Evolutionary conservation across 2,888 invertebrate genomes (phyloP).

Genomic region (Oscheius sp.): DNA sequence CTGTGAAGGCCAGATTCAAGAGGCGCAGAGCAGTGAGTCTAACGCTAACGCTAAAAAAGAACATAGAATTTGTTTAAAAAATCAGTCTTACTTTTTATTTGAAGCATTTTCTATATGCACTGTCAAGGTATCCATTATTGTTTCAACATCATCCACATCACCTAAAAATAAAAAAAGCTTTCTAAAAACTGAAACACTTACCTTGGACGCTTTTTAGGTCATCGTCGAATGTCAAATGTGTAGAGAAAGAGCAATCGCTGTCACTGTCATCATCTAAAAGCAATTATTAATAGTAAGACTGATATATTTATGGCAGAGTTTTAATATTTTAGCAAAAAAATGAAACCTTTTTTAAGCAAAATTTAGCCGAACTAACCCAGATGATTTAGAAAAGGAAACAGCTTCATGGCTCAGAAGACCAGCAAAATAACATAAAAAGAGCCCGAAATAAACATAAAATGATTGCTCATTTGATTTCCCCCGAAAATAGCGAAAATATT

Average conservation of each 20-base stretch:
- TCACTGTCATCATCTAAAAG: slow-evolving; percentile 44
- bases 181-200: slow-evolving; percentile 2
- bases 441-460: not conserved
- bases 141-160: slow-evolving; percentile 48
- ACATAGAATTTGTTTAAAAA: not conserved
- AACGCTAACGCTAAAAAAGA: slow-evolving; percentile 78
- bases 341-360: not conserved
- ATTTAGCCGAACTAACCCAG: not conserved
- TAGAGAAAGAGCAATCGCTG: slow-evolving; percentile 37
- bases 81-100: slow-evolving; percentile 78
- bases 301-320: no score
- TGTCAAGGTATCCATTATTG: slow-evolving; percentile 74
- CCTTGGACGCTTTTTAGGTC: slow-evolving; percentile 51
- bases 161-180: slow-evolving; percentile 33
- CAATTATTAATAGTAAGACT: not conserved
- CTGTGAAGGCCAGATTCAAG: slow-evolving; percentile 41
- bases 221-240: slow-evolving; percentile 50
- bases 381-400: not conserved
- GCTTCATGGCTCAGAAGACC: not conserved
- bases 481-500: not conserved
- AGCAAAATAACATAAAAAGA: not conserved
- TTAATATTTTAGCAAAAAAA: no score
- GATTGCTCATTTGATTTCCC: not conserved
- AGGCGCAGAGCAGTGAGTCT: slow-evolving; percentile 75
- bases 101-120: slow-evolving; percentile 86